phyloP scores from a whole-genome alignment of 2,797 vertebrate genomes.

The Decapterus maruadsi region DNA sequence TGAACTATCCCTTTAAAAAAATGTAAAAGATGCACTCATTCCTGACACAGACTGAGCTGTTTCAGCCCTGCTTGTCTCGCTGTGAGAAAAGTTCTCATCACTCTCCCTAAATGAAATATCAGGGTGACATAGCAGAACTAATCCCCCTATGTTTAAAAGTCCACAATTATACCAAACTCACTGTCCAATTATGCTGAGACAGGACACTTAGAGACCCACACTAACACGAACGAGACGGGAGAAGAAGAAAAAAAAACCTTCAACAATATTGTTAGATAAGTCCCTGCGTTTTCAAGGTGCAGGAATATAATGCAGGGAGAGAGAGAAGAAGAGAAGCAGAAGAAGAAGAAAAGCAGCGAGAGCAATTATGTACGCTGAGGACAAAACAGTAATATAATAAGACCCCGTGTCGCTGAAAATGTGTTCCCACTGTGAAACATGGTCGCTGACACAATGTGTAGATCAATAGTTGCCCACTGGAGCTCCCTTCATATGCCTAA shows the following conservation, averaged over 20 bases:
- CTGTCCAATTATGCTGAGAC: conserved; percentile 58
- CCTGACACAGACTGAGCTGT: not conserved
- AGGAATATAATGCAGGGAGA: conserved; percentile 2
- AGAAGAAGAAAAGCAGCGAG: not conserved
- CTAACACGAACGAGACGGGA: conserved; percentile 8
- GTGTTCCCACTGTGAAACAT: conserved; percentile 47
- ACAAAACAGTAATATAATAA: conserved; percentile 50
- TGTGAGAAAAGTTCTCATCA: conserved; percentile 41
- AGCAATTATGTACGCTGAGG: conserved; percentile 47
- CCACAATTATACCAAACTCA: conserved; percentile 64
- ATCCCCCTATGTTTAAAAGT: conserved; percentile 60
- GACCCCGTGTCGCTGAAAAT: conserved; percentile 39
- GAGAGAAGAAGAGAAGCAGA: not conserved
- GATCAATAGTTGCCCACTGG: conserved; percentile 56
- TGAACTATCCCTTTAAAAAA: too few species aligned
- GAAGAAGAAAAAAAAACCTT: conserved; percentile 5
- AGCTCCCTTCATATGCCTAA: conserved; percentile 12
- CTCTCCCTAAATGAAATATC: conserved; percentile 61
- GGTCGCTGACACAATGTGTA: conserved; percentile 28
- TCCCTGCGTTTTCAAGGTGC: conserved; percentile 10
- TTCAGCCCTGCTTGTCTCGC: conserved; percentile 8
- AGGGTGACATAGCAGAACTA: conserved; percentile 42
- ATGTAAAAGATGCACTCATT: not conserved
- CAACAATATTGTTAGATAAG: not conserved
- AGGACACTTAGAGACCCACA: conserved; percentile 14